Percentiles rank a stretch among this genome's conserved stretches.
Conservation (phyloP, 2,797 vertebrate species). For the Oceanodroma leucorhoa region DNA sequence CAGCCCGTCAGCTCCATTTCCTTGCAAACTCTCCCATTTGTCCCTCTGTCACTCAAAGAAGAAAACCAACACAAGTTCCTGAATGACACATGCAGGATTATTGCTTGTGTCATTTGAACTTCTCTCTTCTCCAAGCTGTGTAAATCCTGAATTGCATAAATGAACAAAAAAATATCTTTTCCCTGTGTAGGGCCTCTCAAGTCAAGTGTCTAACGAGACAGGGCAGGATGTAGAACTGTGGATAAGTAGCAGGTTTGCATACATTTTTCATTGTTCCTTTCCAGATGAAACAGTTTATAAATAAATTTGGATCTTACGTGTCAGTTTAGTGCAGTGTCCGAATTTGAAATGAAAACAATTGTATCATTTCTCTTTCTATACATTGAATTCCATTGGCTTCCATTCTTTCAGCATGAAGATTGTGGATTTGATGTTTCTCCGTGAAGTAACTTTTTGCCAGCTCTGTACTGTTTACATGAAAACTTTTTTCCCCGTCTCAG, state of each 20-base stretch:
- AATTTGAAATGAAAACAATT: slow-evolving; percentile 4
- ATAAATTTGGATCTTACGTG: background rate
- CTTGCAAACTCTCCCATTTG: background rate
- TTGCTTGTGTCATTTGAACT: background rate
- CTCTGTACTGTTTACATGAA: slow-evolving; percentile 4
- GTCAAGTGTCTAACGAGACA: background rate
- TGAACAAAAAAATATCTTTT: background rate
- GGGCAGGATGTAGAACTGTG: background rate
- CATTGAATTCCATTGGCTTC: background rate
- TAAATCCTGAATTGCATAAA: background rate
- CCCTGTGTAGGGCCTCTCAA: background rate
- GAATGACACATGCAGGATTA: background rate
- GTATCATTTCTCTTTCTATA: background rate
- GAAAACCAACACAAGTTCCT: background rate
- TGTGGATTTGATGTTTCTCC: background rate
- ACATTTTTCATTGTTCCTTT: background rate
- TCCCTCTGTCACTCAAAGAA: background rate
- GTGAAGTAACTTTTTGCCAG: slow-evolving; percentile 5
- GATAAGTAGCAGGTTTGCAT: background rate
- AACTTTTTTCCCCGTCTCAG: background rate
- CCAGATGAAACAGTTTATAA: background rate
- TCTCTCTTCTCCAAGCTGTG: background rate
- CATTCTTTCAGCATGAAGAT: background rate
- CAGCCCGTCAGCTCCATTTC: background rate
- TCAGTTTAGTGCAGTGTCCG: background rate